These are phyloP conservation scores for Anastrepha ludens DNA, from an alignment of 1,140 invertebrate genomes.

Conservation along the genomic window DNA sequence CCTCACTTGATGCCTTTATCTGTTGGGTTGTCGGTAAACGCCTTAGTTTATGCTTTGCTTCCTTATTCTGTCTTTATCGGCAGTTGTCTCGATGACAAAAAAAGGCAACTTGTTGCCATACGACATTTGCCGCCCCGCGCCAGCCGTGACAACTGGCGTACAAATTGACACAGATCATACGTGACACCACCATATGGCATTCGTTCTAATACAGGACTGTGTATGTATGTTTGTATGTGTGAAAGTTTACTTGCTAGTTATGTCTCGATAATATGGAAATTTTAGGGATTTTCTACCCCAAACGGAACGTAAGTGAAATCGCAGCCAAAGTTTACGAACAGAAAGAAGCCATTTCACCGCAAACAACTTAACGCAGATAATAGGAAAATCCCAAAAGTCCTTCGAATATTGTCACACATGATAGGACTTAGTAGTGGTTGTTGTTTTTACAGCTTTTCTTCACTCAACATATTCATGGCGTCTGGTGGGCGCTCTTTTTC, in stretches of 20 bases:
- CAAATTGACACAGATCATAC: conserved; percentile 56
- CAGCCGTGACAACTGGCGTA: conserved; percentile 43
- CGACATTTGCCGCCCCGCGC: neutral
- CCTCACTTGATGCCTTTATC: conserved; percentile 45
- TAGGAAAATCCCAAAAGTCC: conserved; percentile 48
- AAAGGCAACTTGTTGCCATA: conserved; percentile 44
- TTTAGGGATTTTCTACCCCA: conserved; percentile 67
- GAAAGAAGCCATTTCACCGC: conserved; percentile 57
- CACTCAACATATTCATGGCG: conserved; percentile 4
- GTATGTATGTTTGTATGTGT: neutral
- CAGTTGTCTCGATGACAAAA: neutral
- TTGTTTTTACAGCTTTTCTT: conserved; percentile 3
- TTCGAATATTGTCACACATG: conserved; percentile 16
- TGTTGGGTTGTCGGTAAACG: conserved; percentile 35
- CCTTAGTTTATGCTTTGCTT: conserved; percentile 25
- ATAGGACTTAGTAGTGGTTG: neutral
- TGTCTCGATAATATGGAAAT: conserved; percentile 72
- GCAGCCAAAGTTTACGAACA: conserved; percentile 12
- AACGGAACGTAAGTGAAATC: conserved; percentile 52
- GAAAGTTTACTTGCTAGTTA: conserved; percentile 59
- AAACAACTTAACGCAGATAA: conserved; percentile 61
- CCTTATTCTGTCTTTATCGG: conserved; percentile 24
- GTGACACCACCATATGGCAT: conserved; percentile 42
- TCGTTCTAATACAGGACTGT: conserved; percentile 11
- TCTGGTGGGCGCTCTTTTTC: neutral